These are phyloP conservation scores for Caenorhabditis sp. DNA, from an alignment of 2,888 invertebrate genomes.

Conservation along the genomic window DNA sequence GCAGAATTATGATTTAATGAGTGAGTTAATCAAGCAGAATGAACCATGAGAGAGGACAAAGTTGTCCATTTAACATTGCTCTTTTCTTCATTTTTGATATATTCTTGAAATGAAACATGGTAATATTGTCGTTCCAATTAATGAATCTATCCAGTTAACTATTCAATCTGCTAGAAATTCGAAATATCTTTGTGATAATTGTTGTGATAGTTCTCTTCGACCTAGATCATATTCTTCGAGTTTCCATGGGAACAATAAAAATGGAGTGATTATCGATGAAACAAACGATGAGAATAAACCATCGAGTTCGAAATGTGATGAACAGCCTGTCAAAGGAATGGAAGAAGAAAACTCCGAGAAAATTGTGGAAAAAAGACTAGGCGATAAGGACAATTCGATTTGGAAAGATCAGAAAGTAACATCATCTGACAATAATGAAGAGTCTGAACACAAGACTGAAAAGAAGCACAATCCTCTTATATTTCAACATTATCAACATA, in stretches of 20 bases:
- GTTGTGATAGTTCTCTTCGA: neutral
- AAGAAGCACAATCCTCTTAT: no score
- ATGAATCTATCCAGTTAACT: neutral
- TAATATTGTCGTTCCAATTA: neutral
- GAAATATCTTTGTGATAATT: neutral
- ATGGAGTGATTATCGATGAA: slow-evolving; percentile 23
- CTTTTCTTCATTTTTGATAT: neutral
- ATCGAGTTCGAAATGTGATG: slow-evolving; percentile 13
- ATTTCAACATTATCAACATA: neutral
- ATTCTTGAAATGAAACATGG: neutral
- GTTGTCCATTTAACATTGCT: neutral
- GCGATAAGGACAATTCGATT: neutral
- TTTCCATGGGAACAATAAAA: neutral
- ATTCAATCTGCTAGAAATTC: neutral
- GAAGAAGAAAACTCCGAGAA: slow-evolving; percentile 12
- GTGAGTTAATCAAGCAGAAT: neutral
- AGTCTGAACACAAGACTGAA: no score
- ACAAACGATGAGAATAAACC: slow-evolving; percentile 12
- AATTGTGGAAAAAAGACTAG: slow-evolving; percentile 4
- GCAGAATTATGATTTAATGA: neutral
- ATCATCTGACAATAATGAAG: neutral
- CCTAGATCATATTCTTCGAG: neutral
- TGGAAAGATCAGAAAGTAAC: neutral
- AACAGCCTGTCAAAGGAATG: slow-evolving; percentile 15
- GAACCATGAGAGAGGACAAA: neutral